Evolutionary conservation across 2,797 vertebrate species (phyloP).

Genomic region (Steatocranus sp.): DNA sequence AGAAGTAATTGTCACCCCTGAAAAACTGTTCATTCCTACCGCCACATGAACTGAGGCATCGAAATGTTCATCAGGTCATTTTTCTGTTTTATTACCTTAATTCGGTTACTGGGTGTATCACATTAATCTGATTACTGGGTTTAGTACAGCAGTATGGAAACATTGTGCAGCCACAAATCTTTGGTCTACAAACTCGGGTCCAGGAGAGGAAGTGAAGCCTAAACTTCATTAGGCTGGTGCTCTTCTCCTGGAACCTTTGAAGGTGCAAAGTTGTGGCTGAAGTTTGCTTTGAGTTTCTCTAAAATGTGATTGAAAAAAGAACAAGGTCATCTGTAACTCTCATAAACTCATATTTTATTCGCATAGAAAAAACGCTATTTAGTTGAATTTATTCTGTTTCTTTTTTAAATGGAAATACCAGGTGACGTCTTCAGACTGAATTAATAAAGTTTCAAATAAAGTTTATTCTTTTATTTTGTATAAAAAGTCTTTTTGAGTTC

Average conservation of each 20-base stretch:
- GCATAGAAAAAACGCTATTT: not conserved
- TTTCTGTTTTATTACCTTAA: not conserved
- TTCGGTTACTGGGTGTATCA: not conserved
- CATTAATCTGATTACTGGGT: not conserved
- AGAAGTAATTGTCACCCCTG: not conserved
- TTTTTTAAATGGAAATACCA: not conserved
- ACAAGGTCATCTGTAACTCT: not conserved
- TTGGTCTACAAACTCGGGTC: not conserved
- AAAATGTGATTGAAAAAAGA: not conserved
- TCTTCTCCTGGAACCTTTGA: not conserved
- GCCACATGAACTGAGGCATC: not conserved
- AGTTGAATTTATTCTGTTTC: not conserved
- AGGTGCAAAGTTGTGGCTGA: not conserved
- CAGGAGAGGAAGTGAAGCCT: not conserved
- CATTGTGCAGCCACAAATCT: not conserved
- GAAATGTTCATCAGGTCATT: not conserved
- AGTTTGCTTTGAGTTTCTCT: not conserved
- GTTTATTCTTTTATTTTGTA: not conserved
- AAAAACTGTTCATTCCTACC: not conserved
- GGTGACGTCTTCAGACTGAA: not conserved
- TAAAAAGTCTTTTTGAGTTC: not conserved
- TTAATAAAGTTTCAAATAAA: not conserved
- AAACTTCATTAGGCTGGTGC: not conserved
- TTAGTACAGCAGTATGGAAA: not conserved
- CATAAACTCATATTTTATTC: not conserved